A percentile compares a stretch with the other conserved stretches of the same genome.
phyloP scores from a whole-genome alignment of 2,797 vertebrate genomes.

The Centroberyx gerrardi region DNA sequence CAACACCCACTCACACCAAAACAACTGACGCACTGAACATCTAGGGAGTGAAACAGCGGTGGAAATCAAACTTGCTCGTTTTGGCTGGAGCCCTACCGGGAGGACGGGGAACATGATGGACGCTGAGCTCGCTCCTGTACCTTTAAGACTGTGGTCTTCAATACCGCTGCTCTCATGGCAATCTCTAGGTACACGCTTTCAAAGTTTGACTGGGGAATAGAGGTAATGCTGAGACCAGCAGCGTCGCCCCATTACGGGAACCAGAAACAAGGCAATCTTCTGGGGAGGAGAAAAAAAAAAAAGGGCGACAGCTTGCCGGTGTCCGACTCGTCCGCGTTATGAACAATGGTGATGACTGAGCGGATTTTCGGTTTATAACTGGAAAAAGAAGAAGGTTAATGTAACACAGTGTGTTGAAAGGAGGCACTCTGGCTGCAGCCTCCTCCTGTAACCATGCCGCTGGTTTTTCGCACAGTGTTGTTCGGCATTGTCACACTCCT shows the following conservation, averaged over 20 bases:
- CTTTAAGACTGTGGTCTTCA: slow-evolving; percentile 77
- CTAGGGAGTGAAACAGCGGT: no score
- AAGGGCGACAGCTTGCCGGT: no score
- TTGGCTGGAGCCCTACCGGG: no score
- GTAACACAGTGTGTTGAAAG: slow-evolving; percentile 37
- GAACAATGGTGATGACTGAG: slow-evolving; percentile 68
- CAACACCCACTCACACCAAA: no score
- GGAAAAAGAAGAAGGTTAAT: slow-evolving; percentile 48
- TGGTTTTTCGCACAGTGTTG: slow-evolving; percentile 89
- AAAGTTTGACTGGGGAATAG: slow-evolving; percentile 82
- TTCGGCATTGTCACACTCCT: slow-evolving; percentile 90
- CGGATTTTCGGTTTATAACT: slow-evolving; percentile 34
- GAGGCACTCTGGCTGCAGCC: slow-evolving; percentile 52
- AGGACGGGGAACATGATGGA: neutral
- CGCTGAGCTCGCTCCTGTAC: slow-evolving; percentile 45
- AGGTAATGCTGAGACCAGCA: slow-evolving; percentile 39
- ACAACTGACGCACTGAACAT: no score
- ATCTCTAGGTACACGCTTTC: slow-evolving; percentile 67
- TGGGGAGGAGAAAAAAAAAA: no score
- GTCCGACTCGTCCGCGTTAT: slow-evolving; percentile 47
- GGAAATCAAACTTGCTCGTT: no score
- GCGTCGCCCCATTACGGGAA: slow-evolving; percentile 27
- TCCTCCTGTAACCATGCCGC: slow-evolving; percentile 85
- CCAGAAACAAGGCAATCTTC: neutral
- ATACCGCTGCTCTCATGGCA: slow-evolving; percentile 47